Evolutionary conservation across 2,888 invertebrate species (phyloP).

Genomic region (Callosobruchus maculatus): DNA sequence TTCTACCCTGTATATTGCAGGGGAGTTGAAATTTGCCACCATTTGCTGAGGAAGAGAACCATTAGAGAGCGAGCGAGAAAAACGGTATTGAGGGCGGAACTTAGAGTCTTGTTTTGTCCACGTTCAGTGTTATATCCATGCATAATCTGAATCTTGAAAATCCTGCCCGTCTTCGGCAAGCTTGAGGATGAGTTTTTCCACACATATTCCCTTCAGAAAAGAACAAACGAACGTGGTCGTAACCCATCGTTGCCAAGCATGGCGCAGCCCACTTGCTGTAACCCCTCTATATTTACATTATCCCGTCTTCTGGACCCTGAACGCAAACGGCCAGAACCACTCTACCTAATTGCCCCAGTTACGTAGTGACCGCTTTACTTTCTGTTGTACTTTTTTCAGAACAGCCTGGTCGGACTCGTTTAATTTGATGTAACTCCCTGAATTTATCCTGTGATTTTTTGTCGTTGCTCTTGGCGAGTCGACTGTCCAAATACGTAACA

Average conservation of each 20-base stretch:
- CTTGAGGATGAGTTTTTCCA: background rate
- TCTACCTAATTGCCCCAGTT: background rate
- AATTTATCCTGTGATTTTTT: too few relatives aligned
- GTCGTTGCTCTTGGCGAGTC: too few relatives aligned
- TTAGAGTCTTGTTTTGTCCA: too few relatives aligned
- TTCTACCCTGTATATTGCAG: too few relatives aligned
- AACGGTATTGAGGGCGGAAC: too few relatives aligned
- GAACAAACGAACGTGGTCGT: background rate
- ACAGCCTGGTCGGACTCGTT: background rate
- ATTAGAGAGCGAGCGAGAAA: too few relatives aligned
- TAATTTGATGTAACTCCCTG: background rate
- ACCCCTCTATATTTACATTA: background rate
- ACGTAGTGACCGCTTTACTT: background rate
- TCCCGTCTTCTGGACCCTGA: background rate
- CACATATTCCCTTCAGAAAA: background rate
- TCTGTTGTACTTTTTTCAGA: background rate
- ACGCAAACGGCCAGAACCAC: background rate
- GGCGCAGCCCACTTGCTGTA: background rate
- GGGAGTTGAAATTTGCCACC: too few relatives aligned
- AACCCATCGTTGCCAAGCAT: background rate
- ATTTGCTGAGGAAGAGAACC: too few relatives aligned
- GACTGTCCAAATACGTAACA: too few relatives aligned
- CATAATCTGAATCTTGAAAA: too few relatives aligned
- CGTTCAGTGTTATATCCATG: too few relatives aligned
- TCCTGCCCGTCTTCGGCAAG: background rate